Evolutionary conservation across 2,888 invertebrate genomes (phyloP), one percentile per base, ranked within the genome.

Genomic region (Timema cristinae): DNA sequence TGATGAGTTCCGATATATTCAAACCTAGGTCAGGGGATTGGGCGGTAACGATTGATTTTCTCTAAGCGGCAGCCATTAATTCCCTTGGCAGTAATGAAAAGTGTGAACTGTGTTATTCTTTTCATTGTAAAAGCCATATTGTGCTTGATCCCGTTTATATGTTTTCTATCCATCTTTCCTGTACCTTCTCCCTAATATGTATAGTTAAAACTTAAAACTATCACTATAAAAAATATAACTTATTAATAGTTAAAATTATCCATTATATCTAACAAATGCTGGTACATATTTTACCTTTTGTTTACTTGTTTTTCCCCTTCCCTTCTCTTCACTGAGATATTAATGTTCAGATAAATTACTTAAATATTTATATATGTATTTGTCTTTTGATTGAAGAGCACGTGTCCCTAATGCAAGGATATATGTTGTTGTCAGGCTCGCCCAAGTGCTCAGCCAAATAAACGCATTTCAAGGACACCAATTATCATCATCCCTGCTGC

Each of bases 401-500:
- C n/a, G 47, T 10, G 10, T 61, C 32, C 11, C 11, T 13, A 54
- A 15, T 61, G 61, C 32, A 32, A 32, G 4, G 32, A 32, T 61
- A 47, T 61, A 47, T 11, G 11, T 49, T 70, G 11, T 52, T 52
- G 83, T 7, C 86, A 89, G 76, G 89, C 84, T 74, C 86, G 88
- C 67, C 84, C 89, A 13, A 85, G 84, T 66, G 86, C 84, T 66
- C 85, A 85, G 73, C 83, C 83, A 67, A 86, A 86, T 74, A 93
- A 94, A 82, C 85, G 93, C 70, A 89, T 90, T 1, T 94, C 94
- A 10, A 86, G 93, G 76, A 98, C 98, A 0, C 99, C 99, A 11
- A 99, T 99, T 79, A 97, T 99, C 77, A 96, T 99, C 79, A 97
- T 99, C 80, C 99, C 99, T 7, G 96, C 97, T 72, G 94, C 96